Percentiles rank a stretch among this genome's conserved stretches.
phyloP scores from a whole-genome alignment of 2,888 invertebrate species.

The Erebia aethiops region DNA sequence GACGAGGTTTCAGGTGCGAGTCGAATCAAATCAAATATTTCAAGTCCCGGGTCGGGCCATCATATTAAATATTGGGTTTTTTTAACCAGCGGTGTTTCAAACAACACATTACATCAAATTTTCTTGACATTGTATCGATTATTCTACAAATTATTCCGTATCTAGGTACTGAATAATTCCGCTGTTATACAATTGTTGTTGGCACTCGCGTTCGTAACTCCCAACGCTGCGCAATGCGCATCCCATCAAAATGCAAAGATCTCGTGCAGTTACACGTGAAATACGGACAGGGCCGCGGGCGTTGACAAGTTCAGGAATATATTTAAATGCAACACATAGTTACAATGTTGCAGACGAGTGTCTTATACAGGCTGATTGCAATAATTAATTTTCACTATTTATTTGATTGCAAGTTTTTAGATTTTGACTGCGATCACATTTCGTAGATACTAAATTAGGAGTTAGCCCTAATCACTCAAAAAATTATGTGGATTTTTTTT shows the following conservation, averaged over 20 bases:
- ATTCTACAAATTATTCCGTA: constrained; percentile 1
- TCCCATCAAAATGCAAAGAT: constrained; percentile 36
- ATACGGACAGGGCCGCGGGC: constrained; percentile 38
- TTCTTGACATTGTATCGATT: not conserved
- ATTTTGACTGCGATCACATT: too few relatives aligned
- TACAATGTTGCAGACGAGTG: constrained; percentile 21
- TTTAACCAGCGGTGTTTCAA: too few relatives aligned
- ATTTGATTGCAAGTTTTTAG: too few relatives aligned
- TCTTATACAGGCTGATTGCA: constrained; percentile 19
- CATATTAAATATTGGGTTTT: too few relatives aligned
- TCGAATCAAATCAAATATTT: too few relatives aligned
- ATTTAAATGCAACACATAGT: constrained; percentile 37
- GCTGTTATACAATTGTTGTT: constrained; percentile 15
- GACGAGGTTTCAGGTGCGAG: too few relatives aligned
- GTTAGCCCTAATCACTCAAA: too few relatives aligned
- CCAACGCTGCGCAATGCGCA: constrained; percentile 21
- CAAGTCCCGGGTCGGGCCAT: too few relatives aligned
- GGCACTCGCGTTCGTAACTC: constrained; percentile 18
- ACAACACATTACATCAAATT: too few relatives aligned
- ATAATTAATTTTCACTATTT: too few relatives aligned
- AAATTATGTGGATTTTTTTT: too few relatives aligned
- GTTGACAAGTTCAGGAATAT: constrained; percentile 36
- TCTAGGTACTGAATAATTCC: constrained; percentile 12
- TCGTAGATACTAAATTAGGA: too few relatives aligned
- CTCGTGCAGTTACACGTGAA: constrained; percentile 34